phyloP scores from a whole-genome alignment of 2,888 invertebrate species.

The Steinernema hermaphroditum region DNA sequence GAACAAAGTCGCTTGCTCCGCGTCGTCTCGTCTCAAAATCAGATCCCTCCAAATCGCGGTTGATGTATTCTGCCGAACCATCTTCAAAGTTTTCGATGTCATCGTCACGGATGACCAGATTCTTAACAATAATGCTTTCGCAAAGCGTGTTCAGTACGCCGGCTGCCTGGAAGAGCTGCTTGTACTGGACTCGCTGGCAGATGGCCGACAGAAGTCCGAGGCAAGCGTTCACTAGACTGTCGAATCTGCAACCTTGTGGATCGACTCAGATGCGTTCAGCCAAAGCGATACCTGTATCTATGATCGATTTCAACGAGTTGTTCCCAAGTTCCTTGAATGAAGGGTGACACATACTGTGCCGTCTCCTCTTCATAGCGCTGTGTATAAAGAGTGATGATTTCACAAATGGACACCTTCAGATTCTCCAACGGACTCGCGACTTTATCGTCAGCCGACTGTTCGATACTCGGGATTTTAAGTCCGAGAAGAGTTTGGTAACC shows the following conservation, averaged over 20 bases:
- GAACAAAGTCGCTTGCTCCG: slow-evolving; percentile 94
- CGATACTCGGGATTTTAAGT: slow-evolving; percentile 43
- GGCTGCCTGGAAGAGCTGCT: slow-evolving; percentile 78
- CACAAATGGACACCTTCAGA: slow-evolving; percentile 79
- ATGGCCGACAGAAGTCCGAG: slow-evolving; percentile 91
- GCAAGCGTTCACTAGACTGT: slow-evolving; percentile 82
- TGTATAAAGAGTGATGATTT: slow-evolving; percentile 88
- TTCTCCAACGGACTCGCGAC: slow-evolving; percentile 59
- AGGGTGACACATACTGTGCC: slow-evolving; percentile 81
- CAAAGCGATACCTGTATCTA: slow-evolving; percentile 45
- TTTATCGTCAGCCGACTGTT: slow-evolving; percentile 41
- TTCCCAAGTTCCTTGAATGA: slow-evolving; percentile 93
- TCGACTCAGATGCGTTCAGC: not conserved
- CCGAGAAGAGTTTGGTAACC: slow-evolving; percentile 82
- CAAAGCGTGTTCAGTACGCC: slow-evolving; percentile 71
- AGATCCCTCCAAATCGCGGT: slow-evolving; percentile 89
- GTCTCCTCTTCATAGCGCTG: slow-evolving; percentile 98
- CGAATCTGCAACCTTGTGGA: slow-evolving; percentile 51
- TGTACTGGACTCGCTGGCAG: slow-evolving; percentile 85
- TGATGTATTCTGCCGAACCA: slow-evolving; percentile 94
- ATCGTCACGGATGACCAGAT: slow-evolving; percentile 90
- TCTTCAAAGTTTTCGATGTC: slow-evolving; percentile 97
- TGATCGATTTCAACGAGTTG: slow-evolving; percentile 73
- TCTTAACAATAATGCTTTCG: slow-evolving; percentile 97
- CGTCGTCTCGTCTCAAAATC: slow-evolving; percentile 93